These are phyloP conservation scores for Tetanocera ferruginea DNA, from an alignment of 2,888 invertebrate genomes.

Conservation along the genomic window DNA sequence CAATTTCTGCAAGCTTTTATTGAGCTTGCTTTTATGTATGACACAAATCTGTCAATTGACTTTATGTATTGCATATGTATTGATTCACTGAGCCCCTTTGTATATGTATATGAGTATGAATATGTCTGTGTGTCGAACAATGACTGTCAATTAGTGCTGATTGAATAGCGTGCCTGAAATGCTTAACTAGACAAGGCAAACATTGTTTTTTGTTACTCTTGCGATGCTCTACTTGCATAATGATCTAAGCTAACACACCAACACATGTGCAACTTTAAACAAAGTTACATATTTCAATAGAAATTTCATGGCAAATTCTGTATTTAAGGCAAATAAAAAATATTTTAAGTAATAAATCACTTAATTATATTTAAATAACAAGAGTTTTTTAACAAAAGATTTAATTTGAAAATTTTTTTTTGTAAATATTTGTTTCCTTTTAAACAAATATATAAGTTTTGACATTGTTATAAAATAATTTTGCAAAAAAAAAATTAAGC, in stretches of 20 bases:
- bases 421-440: too few relatives aligned
- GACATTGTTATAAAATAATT: too few relatives aligned
- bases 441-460: too few relatives aligned
- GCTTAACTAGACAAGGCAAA: neutral
- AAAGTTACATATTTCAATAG: too few relatives aligned
- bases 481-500: too few relatives aligned
- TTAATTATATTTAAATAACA: too few relatives aligned
- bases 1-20: neutral
- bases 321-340: too few relatives aligned
- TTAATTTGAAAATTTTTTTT: too few relatives aligned
- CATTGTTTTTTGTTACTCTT: neutral
- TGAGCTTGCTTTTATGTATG: neutral
- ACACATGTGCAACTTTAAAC: neutral
- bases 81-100: neutral
- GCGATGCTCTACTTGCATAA: neutral
- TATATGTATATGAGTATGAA: neutral
- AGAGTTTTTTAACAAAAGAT: too few relatives aligned
- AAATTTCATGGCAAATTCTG: too few relatives aligned
- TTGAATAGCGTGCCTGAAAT: neutral
- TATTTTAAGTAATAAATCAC: too few relatives aligned
- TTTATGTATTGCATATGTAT: slow-evolving; percentile 10
- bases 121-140: neutral
- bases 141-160: slow-evolving; percentile 11
- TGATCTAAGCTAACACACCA: neutral
- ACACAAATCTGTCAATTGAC: slow-evolving; percentile 2